phyloP scores from a whole-genome alignment of 2,888 invertebrate species.

The Thelaira solivaga region DNA sequence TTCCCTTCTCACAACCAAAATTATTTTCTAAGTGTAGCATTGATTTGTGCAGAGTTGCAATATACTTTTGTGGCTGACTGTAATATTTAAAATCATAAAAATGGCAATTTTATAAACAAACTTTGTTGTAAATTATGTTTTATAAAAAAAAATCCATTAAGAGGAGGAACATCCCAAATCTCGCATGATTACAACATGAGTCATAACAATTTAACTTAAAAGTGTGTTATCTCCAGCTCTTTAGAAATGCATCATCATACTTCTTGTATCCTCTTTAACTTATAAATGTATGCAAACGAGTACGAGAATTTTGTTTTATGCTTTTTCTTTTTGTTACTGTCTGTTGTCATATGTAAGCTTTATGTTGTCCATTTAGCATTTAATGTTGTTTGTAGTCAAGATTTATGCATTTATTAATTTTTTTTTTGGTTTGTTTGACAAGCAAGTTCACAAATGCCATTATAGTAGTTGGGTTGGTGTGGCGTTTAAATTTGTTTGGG shows the following conservation, averaged over 20 bases:
- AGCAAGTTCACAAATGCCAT: conserved; percentile 38
- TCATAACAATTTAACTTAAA: conserved; percentile 17
- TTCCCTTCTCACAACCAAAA: no score
- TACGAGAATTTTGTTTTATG: background rate
- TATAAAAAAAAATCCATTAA: background rate
- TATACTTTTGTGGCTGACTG: background rate
- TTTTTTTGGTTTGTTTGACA: conserved; percentile 45
- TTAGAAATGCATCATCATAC: conserved; percentile 9
- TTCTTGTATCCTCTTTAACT: background rate
- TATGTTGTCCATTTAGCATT: conserved; percentile 56
- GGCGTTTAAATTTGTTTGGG: conserved; percentile 11
- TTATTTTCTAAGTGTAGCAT: no score
- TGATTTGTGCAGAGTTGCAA: no score
- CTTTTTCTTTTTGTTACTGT: conserved; percentile 15
- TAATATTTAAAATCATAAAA: conserved; percentile 18
- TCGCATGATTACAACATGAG: conserved; percentile 42
- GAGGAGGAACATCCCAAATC: conserved; percentile 21
- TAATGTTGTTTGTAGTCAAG: conserved; percentile 44
- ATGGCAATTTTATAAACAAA: conserved; percentile 37
- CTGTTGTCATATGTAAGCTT: conserved; percentile 43
- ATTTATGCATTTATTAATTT: conserved; percentile 61
- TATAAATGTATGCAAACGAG: no score
- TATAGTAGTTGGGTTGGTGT: no score
- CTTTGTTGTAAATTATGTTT: conserved; percentile 9
- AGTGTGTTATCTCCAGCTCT: background rate